These are phyloP conservation scores for Ascaphus truei DNA, from an alignment of 2,113 vertebrate genomes.

Conservation along the genomic window DNA sequence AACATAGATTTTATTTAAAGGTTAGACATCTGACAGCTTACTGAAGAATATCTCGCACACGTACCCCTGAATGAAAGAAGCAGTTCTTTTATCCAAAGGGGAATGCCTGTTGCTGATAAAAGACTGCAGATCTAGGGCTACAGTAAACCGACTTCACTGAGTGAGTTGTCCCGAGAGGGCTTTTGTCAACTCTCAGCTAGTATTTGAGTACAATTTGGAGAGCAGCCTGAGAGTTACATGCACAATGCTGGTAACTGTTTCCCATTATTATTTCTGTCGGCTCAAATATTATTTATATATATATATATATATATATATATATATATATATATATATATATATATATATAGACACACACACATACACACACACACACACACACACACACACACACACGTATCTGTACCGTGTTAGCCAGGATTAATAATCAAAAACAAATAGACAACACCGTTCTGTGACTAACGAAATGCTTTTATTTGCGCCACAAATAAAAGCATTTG, in stretches of 20 bases:
- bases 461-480: too few relatives aligned
- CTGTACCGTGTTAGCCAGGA: too few relatives aligned
- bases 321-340: too few relatives aligned
- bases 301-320: too few relatives aligned
- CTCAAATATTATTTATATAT: too few relatives aligned
- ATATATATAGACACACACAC: too few relatives aligned
- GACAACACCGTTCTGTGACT: too few relatives aligned
- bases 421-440: too few relatives aligned
- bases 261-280: not conserved
- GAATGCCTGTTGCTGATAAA: not conserved
- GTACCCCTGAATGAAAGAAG: not conserved
- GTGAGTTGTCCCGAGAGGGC: constrained; percentile 12
- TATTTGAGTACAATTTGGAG: constrained; percentile 12
- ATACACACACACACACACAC: too few relatives aligned
- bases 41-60: not conserved
- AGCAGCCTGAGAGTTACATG: constrained; percentile 20
- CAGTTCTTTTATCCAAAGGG: not conserved
- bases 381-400: too few relatives aligned
- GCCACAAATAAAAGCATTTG: too few relatives aligned
- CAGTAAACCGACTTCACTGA: not conserved
- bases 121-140: not conserved
- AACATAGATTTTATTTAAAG: too few relatives aligned
- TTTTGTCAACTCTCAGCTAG: constrained; percentile 18
- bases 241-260: not conserved
- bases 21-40: not conserved